Evolutionary conservation across 2,113 vertebrate genomes (phyloP).

Genomic region (Miniopterus natalensis): DNA sequence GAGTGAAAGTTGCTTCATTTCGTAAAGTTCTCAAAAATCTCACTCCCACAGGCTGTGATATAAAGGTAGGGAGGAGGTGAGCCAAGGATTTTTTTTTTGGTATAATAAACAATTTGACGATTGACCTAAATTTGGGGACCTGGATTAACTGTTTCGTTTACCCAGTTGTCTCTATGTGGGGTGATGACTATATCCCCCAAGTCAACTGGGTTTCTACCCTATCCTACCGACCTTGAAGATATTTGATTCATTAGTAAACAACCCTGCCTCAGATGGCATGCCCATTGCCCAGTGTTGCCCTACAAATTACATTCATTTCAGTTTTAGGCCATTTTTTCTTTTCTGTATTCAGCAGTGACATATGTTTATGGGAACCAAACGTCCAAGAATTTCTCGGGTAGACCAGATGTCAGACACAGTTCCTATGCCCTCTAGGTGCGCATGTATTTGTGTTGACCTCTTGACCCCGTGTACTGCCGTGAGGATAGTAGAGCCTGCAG

Average conservation of each 20-base stretch:
- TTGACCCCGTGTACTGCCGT: background rate
- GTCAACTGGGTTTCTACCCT: background rate
- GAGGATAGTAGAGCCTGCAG: background rate
- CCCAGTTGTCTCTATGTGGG: background rate
- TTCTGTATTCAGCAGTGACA: background rate
- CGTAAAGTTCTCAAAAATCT: conserved; percentile 18
- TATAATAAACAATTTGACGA: background rate
- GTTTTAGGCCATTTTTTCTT: background rate
- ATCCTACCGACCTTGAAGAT: background rate
- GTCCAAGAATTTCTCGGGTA: background rate
- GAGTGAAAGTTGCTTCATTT: background rate
- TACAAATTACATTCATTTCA: background rate
- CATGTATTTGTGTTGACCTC: background rate
- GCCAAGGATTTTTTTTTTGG: background rate
- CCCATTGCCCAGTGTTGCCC: background rate
- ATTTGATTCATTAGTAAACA: background rate
- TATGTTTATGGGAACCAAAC: background rate
- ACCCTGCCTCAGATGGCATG: background rate
- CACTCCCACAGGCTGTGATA: background rate
- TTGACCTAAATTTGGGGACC: background rate
- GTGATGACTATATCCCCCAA: background rate
- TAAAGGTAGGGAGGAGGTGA: background rate
- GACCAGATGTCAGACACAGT: background rate
- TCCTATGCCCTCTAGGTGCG: background rate
- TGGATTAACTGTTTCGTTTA: conserved; percentile 40